Conservation (phyloP, 2,888 invertebrate genomes). For the Ornithoptera alexandrae region DNA sequence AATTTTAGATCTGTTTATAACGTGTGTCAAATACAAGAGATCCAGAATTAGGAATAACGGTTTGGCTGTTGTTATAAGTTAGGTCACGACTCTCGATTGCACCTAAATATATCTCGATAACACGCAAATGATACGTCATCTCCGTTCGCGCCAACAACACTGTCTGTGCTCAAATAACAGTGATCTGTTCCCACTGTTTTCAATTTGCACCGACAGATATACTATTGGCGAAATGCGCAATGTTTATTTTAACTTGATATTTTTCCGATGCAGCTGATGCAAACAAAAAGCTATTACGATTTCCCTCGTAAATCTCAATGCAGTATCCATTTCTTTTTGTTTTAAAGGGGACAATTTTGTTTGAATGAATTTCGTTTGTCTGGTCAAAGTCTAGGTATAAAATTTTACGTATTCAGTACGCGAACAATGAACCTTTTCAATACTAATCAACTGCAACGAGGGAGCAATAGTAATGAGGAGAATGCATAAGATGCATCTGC, state of each 20-base stretch:
- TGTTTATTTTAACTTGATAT: slow-evolving; percentile 31
- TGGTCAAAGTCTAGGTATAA: slow-evolving; percentile 23
- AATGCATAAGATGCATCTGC: slow-evolving; percentile 30
- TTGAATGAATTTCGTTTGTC: slow-evolving; percentile 26
- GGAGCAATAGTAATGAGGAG: slow-evolving; percentile 27
- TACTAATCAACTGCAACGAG: slow-evolving; percentile 30
- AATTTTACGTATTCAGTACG: slow-evolving; percentile 25
- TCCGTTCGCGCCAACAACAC: slow-evolving; percentile 8
- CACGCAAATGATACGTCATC: not conserved
- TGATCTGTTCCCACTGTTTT: slow-evolving; percentile 20
- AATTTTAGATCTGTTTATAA: not conserved
- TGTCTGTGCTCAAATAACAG: slow-evolving; percentile 26
- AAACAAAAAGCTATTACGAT: slow-evolving; percentile 30
- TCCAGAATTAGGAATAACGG: not conserved
- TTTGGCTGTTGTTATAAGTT: not conserved
- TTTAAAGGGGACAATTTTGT: slow-evolving; percentile 23
- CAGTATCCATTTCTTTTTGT: slow-evolving; percentile 27
- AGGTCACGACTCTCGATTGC: not conserved
- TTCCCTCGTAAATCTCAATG: slow-evolving; percentile 29
- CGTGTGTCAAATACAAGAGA: not conserved
- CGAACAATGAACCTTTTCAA: slow-evolving; percentile 31
- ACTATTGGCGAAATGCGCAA: slow-evolving; percentile 28
- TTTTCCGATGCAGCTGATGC: slow-evolving; percentile 30
- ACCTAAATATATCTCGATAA: not conserved
- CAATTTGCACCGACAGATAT: slow-evolving; percentile 28